A percentile compares a stretch with the other conserved stretches of the same genome.
These are phyloP conservation scores for Heliconius hewitsoni DNA, from an alignment of 1,140 invertebrate species.

Conservation along the genomic window DNA sequence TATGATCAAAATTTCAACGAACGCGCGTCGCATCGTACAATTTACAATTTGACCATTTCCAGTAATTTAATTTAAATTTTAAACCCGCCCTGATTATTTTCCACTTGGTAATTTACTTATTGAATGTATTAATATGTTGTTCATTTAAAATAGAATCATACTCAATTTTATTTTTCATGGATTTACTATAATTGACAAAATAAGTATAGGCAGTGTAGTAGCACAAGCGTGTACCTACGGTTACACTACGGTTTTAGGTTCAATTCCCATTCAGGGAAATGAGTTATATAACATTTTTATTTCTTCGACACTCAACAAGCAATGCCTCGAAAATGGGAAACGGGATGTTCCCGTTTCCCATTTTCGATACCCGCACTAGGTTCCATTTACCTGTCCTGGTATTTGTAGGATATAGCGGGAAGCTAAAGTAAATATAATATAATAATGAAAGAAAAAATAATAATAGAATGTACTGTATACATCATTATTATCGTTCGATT, in stretches of 20 bases:
- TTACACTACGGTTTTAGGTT: too few species aligned
- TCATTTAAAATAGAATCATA: not conserved
- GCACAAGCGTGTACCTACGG: too few species aligned
- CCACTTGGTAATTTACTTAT: slow-evolving; percentile 13
- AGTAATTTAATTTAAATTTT: slow-evolving; percentile 22
- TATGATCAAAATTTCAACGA: not conserved
- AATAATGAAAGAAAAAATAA: too few species aligned
- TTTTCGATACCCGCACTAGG: not conserved
- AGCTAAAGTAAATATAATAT: too few species aligned
- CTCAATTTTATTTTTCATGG: not conserved
- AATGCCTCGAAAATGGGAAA: not conserved
- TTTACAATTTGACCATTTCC: slow-evolving; percentile 5
- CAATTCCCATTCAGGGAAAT: too few species aligned
- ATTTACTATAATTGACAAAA: not conserved
- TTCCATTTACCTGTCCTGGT: not conserved
- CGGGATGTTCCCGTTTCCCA: not conserved
- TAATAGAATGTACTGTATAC: too few species aligned
- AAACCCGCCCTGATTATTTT: slow-evolving; percentile 15
- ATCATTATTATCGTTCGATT: too few species aligned
- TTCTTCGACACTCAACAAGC: too few species aligned
- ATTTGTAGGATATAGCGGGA: not conserved
- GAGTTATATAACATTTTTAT: too few species aligned
- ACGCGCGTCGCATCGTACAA: not conserved
- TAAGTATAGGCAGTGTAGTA: too few species aligned
- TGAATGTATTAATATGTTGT: not conserved